Evolutionary conservation across 2,888 invertebrate species (phyloP).

Genomic region (Cryptocheilus praepositus): DNA sequence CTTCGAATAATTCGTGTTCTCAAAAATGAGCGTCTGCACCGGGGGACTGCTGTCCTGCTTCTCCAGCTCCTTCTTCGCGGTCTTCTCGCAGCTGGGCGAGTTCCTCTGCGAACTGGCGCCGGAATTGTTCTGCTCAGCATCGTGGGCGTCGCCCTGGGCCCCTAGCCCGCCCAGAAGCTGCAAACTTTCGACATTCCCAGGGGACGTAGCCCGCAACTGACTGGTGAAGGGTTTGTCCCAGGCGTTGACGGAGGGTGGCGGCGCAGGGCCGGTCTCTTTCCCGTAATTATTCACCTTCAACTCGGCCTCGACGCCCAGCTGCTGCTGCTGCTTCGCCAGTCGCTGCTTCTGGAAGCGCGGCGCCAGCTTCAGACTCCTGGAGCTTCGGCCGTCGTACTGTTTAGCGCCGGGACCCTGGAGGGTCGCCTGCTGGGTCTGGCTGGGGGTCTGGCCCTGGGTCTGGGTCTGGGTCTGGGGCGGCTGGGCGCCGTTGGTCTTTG

Average conservation of each 20-base stretch:
- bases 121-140: slow-evolving; percentile 61
- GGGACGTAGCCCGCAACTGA: slow-evolving; percentile 79
- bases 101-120: slow-evolving; percentile 78
- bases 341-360: slow-evolving; percentile 88
- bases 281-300: slow-evolving; percentile 45
- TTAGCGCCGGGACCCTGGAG: too few relatives aligned
- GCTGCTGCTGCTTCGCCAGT: slow-evolving; percentile 77
- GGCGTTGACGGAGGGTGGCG: slow-evolving; percentile 86
- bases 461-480: too few relatives aligned
- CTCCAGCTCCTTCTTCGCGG: slow-evolving; percentile 61
- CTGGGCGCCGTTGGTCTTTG: slow-evolving; percentile 64
- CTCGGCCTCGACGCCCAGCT: slow-evolving; percentile 77
- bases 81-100: slow-evolving; percentile 74
- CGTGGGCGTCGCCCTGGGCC: slow-evolving; percentile 59
- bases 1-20: slow-evolving; percentile 92
- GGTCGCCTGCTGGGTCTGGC: too few relatives aligned
- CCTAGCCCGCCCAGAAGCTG: slow-evolving; percentile 66
- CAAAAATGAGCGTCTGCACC: slow-evolving; percentile 92
- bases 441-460: too few relatives aligned
- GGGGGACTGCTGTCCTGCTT: slow-evolving; percentile 85
- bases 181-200: slow-evolving; percentile 64
- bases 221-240: slow-evolving; percentile 91
- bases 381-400: slow-evolving; percentile 62
- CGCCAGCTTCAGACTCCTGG: slow-evolving; percentile 80
- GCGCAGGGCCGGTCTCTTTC: slow-evolving; percentile 76